Conservation (phyloP, 2,797 vertebrate species). For the Choloepus didactylus region DNA sequence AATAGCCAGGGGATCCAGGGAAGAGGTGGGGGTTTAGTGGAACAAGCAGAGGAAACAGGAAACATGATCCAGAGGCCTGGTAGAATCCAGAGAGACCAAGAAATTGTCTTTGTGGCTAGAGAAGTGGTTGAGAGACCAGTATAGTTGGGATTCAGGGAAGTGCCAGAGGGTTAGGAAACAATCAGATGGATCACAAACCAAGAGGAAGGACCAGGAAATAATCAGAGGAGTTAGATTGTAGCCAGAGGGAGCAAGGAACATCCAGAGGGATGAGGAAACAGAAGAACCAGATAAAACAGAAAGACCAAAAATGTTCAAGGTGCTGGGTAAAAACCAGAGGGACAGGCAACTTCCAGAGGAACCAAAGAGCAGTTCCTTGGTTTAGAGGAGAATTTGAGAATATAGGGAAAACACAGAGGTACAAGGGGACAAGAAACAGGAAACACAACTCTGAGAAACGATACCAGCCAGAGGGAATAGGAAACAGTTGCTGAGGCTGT, state of each 20-base stretch:
- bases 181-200: background rate
- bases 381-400: background rate
- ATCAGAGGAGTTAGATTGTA: background rate
- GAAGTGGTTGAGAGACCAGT: background rate
- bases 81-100: background rate
- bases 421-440: background rate
- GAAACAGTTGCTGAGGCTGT: background rate
- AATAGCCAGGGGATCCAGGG: background rate
- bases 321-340: background rate
- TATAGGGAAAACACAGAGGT: background rate
- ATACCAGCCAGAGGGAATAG: background rate
- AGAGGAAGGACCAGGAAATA: background rate
- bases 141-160: background rate
- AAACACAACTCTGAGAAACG: background rate
- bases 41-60: background rate
- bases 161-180: background rate
- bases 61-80: background rate
- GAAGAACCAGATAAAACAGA: conserved; percentile 20
- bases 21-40: background rate
- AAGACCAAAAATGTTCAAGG: background rate
- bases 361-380: background rate
- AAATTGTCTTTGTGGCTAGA: background rate
- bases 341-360: background rate
- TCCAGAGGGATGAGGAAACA: conserved; percentile 12
- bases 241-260: background rate